A percentile compares a stretch with the other conserved stretches of the same genome.
Evolutionary conservation across 2,113 vertebrate genomes (phyloP).

Genomic region (Menidia beryllina): DNA sequence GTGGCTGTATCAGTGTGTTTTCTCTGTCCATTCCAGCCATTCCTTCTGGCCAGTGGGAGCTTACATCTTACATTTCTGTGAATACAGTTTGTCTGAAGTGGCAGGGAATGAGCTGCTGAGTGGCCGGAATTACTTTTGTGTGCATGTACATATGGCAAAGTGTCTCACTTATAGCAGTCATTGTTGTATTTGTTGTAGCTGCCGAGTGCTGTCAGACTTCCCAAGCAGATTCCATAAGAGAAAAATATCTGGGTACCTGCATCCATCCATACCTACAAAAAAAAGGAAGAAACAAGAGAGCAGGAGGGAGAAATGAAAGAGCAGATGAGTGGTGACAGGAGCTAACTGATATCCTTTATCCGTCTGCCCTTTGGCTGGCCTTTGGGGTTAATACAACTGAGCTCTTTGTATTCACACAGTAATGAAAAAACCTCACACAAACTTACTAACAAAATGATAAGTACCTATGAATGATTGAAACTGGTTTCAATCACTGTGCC

Average conservation of each 20-base stretch:
- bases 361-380: background rate
- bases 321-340: background rate
- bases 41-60: slow-evolving; percentile 50
- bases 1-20: slow-evolving; percentile 66
- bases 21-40: slow-evolving; percentile 75
- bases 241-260: slow-evolving; percentile 95
- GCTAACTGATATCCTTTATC: background rate
- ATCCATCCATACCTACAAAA: slow-evolving; percentile 92
- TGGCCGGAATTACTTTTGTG: background rate
- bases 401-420: background rate
- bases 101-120: background rate
- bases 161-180: slow-evolving; percentile 92
- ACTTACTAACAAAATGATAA: background rate
- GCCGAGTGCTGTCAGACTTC: slow-evolving; percentile 91
- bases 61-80: slow-evolving; percentile 33
- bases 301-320: background rate
- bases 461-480: background rate
- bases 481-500: too few relatives aligned
- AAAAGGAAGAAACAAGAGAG: background rate
- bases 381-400: background rate
- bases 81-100: slow-evolving; percentile 3
- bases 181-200: slow-evolving; percentile 98
- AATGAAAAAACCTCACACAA: too few relatives aligned
- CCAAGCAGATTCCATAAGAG: slow-evolving; percentile 93
- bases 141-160: slow-evolving; percentile 15